phyloP scores from a whole-genome alignment of 1,140 invertebrate species.

The Drosophila elegans region DNA sequence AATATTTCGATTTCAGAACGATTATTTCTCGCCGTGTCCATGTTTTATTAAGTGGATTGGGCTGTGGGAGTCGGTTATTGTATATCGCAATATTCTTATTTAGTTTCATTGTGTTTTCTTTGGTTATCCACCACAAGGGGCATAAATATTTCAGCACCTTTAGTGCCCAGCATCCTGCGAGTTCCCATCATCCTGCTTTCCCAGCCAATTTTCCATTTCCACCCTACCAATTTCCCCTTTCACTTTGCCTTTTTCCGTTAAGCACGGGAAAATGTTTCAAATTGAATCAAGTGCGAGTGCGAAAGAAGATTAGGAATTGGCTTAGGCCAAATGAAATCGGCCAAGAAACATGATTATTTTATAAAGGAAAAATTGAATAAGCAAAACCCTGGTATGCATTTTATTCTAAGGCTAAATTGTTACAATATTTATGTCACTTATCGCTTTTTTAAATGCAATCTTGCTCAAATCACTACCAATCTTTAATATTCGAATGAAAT shows the following conservation, averaged over 20 bases:
- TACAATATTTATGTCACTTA: background rate
- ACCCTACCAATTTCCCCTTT: background rate
- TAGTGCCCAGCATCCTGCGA: constrained; percentile 21
- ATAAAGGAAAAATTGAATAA: background rate
- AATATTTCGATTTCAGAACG: too few species aligned
- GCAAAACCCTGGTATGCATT: background rate
- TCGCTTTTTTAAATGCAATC: background rate
- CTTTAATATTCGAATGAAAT: too few species aligned
- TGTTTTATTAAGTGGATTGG: constrained; percentile 50
- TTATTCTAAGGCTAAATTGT: background rate
- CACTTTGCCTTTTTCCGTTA: constrained; percentile 7
- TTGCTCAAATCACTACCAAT: too few species aligned
- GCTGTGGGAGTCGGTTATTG: constrained; percentile 45
- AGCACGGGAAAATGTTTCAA: constrained; percentile 37
- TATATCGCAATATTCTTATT: constrained; percentile 62
- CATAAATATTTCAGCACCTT: constrained; percentile 61
- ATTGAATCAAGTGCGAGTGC: constrained; percentile 46
- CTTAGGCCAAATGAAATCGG: constrained; percentile 29
- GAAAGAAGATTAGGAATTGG: constrained; percentile 36
- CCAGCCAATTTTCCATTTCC: constrained; percentile 1
- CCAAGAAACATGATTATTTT: constrained; percentile 21
- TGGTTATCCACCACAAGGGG: constrained; percentile 49
- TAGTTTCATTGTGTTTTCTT: constrained; percentile 60
- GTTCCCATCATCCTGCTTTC: constrained; percentile 1
- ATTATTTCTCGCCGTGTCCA: constrained; percentile 19